Evolutionary conservation across 2,888 invertebrate species (phyloP), one percentile per base, ranked within the genome.

Genomic region (Blastobasis lacticolella): DNA sequence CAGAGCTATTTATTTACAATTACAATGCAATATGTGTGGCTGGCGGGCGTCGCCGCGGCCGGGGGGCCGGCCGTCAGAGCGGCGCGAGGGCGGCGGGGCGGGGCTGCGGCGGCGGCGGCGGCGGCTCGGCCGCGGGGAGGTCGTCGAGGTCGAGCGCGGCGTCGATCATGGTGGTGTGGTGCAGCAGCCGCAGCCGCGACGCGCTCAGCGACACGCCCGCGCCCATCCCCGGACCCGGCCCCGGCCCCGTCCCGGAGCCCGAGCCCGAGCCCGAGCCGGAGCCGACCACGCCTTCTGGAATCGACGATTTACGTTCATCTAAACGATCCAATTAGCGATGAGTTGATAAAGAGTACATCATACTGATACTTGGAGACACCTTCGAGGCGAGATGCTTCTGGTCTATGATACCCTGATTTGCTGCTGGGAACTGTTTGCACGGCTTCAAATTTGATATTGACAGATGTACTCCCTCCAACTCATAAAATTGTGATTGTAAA

Each of bases 121-220:
- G 37, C 52, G 38, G 54, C 42, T 77, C 57, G 71, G 67, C 66
- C 69, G 76, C 72, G 67, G 95, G 95, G 62, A 95, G 88, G 64
- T 95, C 95, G 85, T 96, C 96, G 70, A 96, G 90, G 89, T 96
- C 96, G 61, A 96, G 89, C 53, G 95, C 95, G 52, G 95, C 95
- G 81, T 95, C 95, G 70, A 96, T 95, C 95, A 95, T 95, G 49
- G 95, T 95, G 54, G 95, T 95, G 86, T 95, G 95, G 75, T 94
- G 95, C 68, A 95, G 89, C 67, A 95, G 88, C 64, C 93, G 91
- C 75, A 95, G 89, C 58, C 94, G 91, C 76, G 93, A 94, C 54
- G 94, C 94, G 71, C 91, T 91, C 65, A 93, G 89, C 56, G 60
- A 82, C 58, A 71, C 67, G 55, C 72, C 66, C 59, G 72, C 62